These are phyloP conservation scores for Palythoa heliodiscus DNA, from an alignment of 92 coral and sea anemone species.

Conservation along the genomic window DNA sequence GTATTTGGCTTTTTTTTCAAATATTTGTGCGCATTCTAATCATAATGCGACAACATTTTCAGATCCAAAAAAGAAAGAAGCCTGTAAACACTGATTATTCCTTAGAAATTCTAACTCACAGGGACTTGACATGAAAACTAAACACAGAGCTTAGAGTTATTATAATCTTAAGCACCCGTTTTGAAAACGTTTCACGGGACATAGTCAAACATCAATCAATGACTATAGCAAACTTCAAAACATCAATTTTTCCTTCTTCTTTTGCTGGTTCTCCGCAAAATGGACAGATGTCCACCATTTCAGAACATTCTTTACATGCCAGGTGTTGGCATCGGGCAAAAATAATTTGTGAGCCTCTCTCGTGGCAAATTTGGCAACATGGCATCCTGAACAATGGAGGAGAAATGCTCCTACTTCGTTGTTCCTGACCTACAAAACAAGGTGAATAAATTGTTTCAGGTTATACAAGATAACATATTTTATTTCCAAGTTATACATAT, in stretches of 20 bases:
- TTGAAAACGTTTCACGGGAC: too few relatives aligned
- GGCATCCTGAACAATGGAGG: conserved; percentile 11
- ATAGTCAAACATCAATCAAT: neutral
- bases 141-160: too few relatives aligned
- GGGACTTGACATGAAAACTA: too few relatives aligned
- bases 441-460: neutral
- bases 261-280: neutral
- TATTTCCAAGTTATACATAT: too few relatives aligned
- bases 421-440: neutral
- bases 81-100: too few relatives aligned
- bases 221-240: neutral
- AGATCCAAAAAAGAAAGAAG: too few relatives aligned
- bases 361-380: neutral
- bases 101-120: too few relatives aligned
- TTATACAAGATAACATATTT: too few relatives aligned
- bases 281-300: neutral
- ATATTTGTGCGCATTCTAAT: too few relatives aligned
- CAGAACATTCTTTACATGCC: conserved; percentile 3
- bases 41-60: too few relatives aligned
- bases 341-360: neutral
- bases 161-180: too few relatives aligned
- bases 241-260: conserved; percentile 11
- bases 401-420: neutral
- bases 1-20: too few relatives aligned
- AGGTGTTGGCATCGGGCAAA: neutral